Percentiles rank a stretch among this genome's conserved stretches.
Evolutionary conservation across 2,113 vertebrate species (phyloP).

Genomic region (Catharus bicknelli): DNA sequence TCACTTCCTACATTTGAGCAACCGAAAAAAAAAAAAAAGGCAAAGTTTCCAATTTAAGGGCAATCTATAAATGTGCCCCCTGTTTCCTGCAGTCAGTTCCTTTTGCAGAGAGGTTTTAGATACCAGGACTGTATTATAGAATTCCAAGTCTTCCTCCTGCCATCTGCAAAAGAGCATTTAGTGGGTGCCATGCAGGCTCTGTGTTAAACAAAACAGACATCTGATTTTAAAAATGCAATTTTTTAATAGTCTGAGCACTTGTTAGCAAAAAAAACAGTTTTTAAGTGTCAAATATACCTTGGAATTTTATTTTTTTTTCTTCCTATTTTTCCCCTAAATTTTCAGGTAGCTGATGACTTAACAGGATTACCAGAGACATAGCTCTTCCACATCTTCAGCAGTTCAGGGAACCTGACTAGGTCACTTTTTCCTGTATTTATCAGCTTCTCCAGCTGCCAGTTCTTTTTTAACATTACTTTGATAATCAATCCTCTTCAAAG

Average conservation of each 20-base stretch:
- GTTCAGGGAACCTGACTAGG: conserved; percentile 30
- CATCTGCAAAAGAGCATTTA: neutral
- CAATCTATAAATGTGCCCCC: neutral
- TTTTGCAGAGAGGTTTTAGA: neutral
- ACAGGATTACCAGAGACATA: conserved; percentile 52
- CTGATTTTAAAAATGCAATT: too few relatives aligned
- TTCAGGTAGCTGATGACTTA: neutral
- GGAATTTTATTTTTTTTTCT: too few relatives aligned
- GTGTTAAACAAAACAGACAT: too few relatives aligned
- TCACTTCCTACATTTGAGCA: neutral
- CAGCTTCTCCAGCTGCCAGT: conserved; percentile 58
- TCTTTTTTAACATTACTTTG: conserved; percentile 70
- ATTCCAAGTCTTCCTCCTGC: neutral
- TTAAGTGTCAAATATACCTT: too few relatives aligned
- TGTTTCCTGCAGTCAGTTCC: neutral
- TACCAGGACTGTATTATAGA: neutral
- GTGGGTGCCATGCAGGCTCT: too few relatives aligned
- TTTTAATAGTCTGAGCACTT: too few relatives aligned
- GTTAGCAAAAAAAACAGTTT: too few relatives aligned
- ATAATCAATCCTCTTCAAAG: conserved; percentile 63
- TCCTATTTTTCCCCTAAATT: neutral
- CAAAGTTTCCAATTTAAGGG: neutral
- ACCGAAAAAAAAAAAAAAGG: neutral
- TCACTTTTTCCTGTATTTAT: conserved; percentile 70
- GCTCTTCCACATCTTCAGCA: conserved; percentile 71